These are phyloP conservation scores for Heliangelus exortis DNA, from an alignment of 2,797 vertebrate genomes.

Conservation along the genomic window DNA sequence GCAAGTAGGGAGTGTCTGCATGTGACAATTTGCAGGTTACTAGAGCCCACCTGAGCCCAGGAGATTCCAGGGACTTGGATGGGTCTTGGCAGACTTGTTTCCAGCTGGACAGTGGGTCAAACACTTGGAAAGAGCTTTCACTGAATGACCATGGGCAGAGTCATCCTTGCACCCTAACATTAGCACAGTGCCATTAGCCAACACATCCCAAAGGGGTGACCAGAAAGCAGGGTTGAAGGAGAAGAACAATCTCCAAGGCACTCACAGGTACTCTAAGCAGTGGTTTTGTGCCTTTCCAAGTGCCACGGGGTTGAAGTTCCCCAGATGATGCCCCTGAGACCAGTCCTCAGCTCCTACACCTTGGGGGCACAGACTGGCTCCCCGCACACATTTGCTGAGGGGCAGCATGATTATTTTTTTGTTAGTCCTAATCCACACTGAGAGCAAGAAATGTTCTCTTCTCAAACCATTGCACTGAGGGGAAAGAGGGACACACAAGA, in stretches of 20 bases:
- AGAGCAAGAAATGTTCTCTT: not conserved
- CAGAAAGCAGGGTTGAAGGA: not conserved
- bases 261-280: too few relatives aligned
- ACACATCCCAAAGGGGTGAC: rapidly evolving
- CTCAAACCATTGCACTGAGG: not conserved
- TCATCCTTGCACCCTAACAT: rapidly evolving
- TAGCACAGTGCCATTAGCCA: not conserved
- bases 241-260: not conserved
- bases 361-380: not conserved
- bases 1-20: not conserved
- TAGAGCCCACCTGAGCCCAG: not conserved
- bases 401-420: not conserved
- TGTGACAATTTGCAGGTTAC: not conserved
- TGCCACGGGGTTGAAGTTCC: not conserved
- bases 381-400: rapidly evolving
- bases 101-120: not conserved
- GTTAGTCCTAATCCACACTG: not conserved
- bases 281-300: not conserved
- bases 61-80: not conserved
- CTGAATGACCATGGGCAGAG: not conserved
- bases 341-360: rapidly evolving
- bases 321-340: rapidly evolving
- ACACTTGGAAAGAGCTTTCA: not conserved
- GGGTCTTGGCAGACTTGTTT: not conserved
- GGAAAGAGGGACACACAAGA: not conserved